These are phyloP conservation scores for Apantesis nais DNA, from an alignment of 2,888 invertebrate genomes.

Conservation along the genomic window DNA sequence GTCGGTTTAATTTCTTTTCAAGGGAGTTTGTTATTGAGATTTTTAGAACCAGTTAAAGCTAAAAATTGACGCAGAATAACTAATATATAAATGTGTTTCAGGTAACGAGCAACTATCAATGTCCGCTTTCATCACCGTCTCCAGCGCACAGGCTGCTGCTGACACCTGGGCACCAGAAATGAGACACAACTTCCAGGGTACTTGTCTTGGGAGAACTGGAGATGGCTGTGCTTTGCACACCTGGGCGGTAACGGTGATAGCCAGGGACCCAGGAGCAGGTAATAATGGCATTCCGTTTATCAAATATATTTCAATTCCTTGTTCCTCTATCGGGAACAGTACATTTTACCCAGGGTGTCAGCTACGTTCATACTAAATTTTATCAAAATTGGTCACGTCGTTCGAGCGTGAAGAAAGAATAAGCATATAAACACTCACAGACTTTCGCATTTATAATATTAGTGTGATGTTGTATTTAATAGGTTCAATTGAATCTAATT, in stretches of 20 bases:
- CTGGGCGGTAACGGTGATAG: conserved; percentile 90
- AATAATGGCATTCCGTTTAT: neutral
- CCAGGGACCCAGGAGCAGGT: conserved; percentile 89
- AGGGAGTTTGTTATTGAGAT: neutral
- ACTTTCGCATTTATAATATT: neutral
- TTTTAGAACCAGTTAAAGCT: neutral
- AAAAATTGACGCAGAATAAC: neutral
- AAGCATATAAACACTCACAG: neutral
- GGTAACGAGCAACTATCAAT: conserved; percentile 74
- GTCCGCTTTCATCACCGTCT: conserved; percentile 74
- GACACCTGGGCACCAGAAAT: conserved; percentile 87
- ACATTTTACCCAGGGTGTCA: neutral
- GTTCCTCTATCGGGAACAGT: neutral
- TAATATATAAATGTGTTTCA: conserved; percentile 32
- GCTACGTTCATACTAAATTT: neutral
- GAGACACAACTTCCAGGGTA: conserved; percentile 87
- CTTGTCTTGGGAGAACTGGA: conserved; percentile 84
- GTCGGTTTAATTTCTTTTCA: no score
- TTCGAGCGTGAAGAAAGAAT: neutral
- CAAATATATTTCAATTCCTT: no score
- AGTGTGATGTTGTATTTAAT: neutral
- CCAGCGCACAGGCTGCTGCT: conserved; percentile 49
- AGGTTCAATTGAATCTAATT: neutral
- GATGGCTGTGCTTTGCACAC: conserved; percentile 87
- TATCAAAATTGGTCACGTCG: neutral